Base-by-base conservation (phyloP, 2,797 vertebrate genomes). In the Austrolebias charrua region DNA sequence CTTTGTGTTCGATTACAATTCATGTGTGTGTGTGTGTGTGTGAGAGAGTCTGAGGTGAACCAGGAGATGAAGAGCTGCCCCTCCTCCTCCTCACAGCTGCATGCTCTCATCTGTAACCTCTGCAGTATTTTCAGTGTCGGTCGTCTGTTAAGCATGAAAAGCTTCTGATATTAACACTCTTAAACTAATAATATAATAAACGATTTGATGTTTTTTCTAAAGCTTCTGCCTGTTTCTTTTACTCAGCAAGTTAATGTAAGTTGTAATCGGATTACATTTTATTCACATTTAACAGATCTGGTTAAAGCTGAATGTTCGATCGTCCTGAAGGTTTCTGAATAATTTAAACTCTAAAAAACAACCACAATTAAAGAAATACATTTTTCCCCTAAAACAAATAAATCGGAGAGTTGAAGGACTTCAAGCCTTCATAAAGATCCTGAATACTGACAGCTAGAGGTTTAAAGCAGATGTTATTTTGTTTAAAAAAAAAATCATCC, bases 131-230 rank as follows among this genome's bases (percentile, higher is more conserved):
- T 35, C 1, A 11, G 43, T 67, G 75, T 88, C 80, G 83, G 78
- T 81, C 81, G 85, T 81, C 81, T 86, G 79, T 80, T 90, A 83
- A 90, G 92, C 91, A 94, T 93, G 92, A 88, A 86, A 86, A 85
- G 82, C 82, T 86, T 84, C 80, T 79, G 14, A 54, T 45, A 45
- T 29, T 63, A 51, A 53, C 31, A 46, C 20, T 53, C 81, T 82
- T 78, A 70, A 86, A 79, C 63, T 78, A 86, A 89, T 72, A 82
- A 85, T 85, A 88, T 83, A 92, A 88, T 91, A 94, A 93, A 91
- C 75, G 79, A 75, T 87, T 91, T 87, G 90, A 87, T 93, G 92
- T 24, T 90, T 90, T 89, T 88, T 71, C 13, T 86, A 86, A 18
- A 0, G 13, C 46, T 63, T 18, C 12, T 63, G 77, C 72, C 64